Percentiles rank a stretch among this genome's conserved stretches.
phyloP scores from a whole-genome alignment of 2,113 vertebrate species.

The Solenodon paradoxus region DNA sequence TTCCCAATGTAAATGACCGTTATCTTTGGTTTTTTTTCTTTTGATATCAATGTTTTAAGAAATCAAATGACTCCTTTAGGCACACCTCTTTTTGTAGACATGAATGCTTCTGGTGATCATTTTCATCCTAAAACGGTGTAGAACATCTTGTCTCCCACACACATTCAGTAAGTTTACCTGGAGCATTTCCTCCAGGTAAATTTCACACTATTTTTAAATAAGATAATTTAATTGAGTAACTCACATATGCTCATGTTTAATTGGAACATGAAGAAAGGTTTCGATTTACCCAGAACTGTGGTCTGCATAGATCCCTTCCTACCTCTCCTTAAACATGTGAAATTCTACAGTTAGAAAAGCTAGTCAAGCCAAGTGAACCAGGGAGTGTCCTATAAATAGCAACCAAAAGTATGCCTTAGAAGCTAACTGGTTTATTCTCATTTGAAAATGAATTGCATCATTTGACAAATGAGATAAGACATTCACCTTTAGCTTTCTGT shows the following conservation, averaged over 20 bases:
- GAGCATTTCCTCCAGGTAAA: slow-evolving; percentile 20
- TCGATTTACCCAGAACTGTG: slow-evolving; percentile 7
- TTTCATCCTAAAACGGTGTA: slow-evolving; percentile 40
- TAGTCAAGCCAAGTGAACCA: neutral
- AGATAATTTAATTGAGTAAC: slow-evolving; percentile 1
- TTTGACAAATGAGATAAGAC: slow-evolving; percentile 68
- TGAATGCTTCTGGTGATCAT: neutral
- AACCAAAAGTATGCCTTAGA: slow-evolving; percentile 54
- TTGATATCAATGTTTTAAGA: slow-evolving; percentile 39
- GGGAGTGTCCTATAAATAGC: slow-evolving; percentile 57
- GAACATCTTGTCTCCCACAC: neutral
- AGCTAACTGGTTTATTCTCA: slow-evolving; percentile 60
- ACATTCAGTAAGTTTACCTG: slow-evolving; percentile 63
- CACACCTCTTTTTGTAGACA: neutral
- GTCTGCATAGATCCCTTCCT: slow-evolving; percentile 45
- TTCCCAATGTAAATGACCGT: neutral
- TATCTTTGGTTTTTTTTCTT: neutral
- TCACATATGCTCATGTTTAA: slow-evolving; percentile 17
- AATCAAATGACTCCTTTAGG: neutral
- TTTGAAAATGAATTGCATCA: slow-evolving; percentile 69
- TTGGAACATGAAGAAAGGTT: slow-evolving; percentile 32
- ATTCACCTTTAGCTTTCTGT: slow-evolving; percentile 67
- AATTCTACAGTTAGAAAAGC: slow-evolving; percentile 33
- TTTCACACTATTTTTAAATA: slow-evolving; percentile 50
- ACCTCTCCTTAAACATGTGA: neutral